Evolutionary conservation across 2,888 invertebrate species (phyloP).

Genomic region (Catonia carolina): DNA sequence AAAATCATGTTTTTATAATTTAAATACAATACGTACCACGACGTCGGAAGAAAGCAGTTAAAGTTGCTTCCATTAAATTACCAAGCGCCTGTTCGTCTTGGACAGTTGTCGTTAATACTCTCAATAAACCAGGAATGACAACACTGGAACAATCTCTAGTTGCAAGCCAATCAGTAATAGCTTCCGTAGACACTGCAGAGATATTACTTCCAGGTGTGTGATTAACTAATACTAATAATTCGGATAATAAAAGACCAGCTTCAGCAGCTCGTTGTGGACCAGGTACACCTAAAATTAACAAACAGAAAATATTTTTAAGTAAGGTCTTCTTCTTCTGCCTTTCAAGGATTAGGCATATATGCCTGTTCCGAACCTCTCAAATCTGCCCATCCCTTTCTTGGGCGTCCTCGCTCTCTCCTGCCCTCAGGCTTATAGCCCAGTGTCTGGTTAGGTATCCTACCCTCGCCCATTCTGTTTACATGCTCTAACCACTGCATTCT

Average conservation of each 20-base stretch:
- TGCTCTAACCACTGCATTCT: no score
- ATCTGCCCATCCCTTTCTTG: no score
- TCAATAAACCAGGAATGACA: slow-evolving; percentile 46
- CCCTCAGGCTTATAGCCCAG: no score
- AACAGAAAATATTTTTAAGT: neutral
- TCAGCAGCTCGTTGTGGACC: slow-evolving; percentile 39
- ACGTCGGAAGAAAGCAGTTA: slow-evolving; percentile 51
- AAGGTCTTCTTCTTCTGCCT: no score
- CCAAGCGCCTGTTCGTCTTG: slow-evolving; percentile 46
- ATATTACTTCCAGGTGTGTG: slow-evolving; percentile 42
- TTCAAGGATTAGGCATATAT: no score
- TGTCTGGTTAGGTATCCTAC: no score
- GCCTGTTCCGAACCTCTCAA: no score
- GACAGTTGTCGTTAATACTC: slow-evolving; percentile 45
- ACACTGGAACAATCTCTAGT: slow-evolving; percentile 45
- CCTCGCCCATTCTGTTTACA: no score
- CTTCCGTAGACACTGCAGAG: slow-evolving; percentile 39
- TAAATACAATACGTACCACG: slow-evolving; percentile 40
- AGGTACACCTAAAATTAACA: slow-evolving; percentile 25
- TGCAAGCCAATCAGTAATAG: slow-evolving; percentile 45
- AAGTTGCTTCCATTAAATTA: slow-evolving; percentile 48
- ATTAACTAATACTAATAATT: slow-evolving; percentile 46
- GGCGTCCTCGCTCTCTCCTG: no score
- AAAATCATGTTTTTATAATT: no score
- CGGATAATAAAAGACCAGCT: slow-evolving; percentile 47